Base-by-base conservation (phyloP, 2,888 invertebrate species). In the Sphaerophoria taeniata region DNA sequence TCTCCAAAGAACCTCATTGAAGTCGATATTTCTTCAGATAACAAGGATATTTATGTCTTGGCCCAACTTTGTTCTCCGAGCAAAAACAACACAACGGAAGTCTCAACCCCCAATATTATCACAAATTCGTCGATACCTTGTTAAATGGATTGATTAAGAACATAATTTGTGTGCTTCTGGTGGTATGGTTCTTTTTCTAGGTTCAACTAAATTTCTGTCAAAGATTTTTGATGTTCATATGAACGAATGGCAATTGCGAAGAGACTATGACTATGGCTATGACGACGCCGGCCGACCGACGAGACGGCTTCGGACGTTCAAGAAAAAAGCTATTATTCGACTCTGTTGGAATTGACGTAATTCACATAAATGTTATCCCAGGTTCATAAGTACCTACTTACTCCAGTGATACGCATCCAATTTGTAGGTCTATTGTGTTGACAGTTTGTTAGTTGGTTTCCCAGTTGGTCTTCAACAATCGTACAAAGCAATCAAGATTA, bases 21-120 rank as follows among this genome's bases (percentile, higher is more conserved):
- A 60, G 36, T 11, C 33, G 24, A 63, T 70, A 63, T 45, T 43
- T 60, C 67, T 73, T 55, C 47, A 39, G 61, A 69, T 79, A 60
- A 69, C 33, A 39, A 39, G 6, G 43, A 63, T 47, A 63, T 63
- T 60, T 45, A 63, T 63, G 47, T 11, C n/a, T 61, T 11, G 43
- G 16, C 24, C 11, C 2, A 24, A 43, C 33, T 39, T 61, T 12
- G 4, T 45, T 47, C 14, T 49, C 6, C 39, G 7, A 9, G 6
- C 24, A 24, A 6, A 3, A 63, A 14, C 6, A 43, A 56, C 51
- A 56, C 4, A 56, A 12, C n/a, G 24, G 7, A 9, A 24, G 24
- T 60, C 24, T 24, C 24, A 24, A 2, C 24, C 24, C 24, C 60
- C 16, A 49, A 47, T 7, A 3, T 36, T 31, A 49, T 9, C 14